A percentile compares a stretch with the other conserved stretches of the same genome.
Evolutionary conservation across 2,797 vertebrate genomes (phyloP).

Genomic region (Spinibarbus caldwelli): DNA sequence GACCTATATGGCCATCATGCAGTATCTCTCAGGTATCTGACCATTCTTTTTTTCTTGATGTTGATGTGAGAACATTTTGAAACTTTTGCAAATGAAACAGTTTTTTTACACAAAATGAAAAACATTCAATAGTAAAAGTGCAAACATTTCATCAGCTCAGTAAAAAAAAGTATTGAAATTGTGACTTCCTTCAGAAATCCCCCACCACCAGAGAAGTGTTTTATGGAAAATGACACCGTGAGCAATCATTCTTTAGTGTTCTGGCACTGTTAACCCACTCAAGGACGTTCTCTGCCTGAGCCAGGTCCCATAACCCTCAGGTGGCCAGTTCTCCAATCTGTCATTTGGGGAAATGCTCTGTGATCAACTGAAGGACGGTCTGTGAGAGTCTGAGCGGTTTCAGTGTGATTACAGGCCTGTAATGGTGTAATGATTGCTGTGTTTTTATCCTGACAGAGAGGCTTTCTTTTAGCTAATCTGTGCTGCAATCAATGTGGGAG

Average conservation of each 20-base stretch:
- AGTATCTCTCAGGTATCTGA: conserved; percentile 89
- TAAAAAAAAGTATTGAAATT: not conserved
- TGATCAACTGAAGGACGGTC: conserved; percentile 16
- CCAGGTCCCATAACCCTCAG: conserved; percentile 16
- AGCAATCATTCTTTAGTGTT: conserved; percentile 8
- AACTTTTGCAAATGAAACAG: not conserved
- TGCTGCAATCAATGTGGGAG: conserved; percentile 1
- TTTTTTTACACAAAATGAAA: not conserved
- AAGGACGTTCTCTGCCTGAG: conserved; percentile 31
- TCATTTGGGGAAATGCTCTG: conserved; percentile 20
- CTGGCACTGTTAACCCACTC: conserved; percentile 29
- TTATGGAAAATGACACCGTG: conserved; percentile 34
- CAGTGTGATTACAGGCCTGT: conserved; percentile 10
- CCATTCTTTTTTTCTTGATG: not conserved
- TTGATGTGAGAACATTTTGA: conserved; percentile 4
- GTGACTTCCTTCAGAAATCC: not conserved
- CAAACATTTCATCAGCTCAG: not conserved
- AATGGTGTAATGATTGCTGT: conserved; percentile 22
- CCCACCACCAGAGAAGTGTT: not conserved
- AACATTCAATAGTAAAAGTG: not conserved
- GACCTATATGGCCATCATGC: conserved; percentile 86
- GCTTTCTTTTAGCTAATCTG: not conserved
- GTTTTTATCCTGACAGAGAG: conserved; percentile 6
- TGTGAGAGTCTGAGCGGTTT: conserved; percentile 19
- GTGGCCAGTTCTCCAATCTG: conserved; percentile 17